These are phyloP conservation scores for Colinus virginianus DNA, from an alignment of 2,113 vertebrate genomes.

Conservation along the genomic window DNA sequence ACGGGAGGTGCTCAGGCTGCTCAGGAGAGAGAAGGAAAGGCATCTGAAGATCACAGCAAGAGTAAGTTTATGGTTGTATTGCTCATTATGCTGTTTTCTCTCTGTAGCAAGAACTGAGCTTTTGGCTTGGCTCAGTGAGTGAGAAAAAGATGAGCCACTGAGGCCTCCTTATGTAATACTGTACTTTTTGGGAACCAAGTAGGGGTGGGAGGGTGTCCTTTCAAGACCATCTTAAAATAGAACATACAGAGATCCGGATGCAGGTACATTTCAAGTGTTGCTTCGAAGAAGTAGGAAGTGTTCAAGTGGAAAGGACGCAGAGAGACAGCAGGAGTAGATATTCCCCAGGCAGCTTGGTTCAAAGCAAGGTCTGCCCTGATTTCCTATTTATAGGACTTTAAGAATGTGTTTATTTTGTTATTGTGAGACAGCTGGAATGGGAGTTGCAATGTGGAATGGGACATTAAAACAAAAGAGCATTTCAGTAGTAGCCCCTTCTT, in stretches of 20 bases:
- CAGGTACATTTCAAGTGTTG: not conserved
- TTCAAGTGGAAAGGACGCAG: not conserved
- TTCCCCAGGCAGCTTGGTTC: not conserved
- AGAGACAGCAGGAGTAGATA: not conserved
- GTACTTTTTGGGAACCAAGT: not conserved
- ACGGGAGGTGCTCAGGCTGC: not conserved
- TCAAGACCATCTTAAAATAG: not conserved
- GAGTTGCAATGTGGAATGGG: not conserved
- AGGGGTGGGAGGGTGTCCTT: not conserved
- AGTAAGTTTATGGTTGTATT: not conserved
- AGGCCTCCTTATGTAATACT: not conserved
- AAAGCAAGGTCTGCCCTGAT: slow-evolving; percentile 19
- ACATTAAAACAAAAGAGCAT: not conserved
- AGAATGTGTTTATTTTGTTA: slow-evolving; percentile 34
- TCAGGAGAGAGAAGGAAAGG: not conserved
- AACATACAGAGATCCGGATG: not conserved
- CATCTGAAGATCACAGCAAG: not conserved
- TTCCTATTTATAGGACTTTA: slow-evolving; percentile 11
- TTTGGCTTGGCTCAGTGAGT: not conserved
- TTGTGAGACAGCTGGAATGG: not conserved
- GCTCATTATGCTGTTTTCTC: not conserved
- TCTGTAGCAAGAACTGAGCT: not conserved
- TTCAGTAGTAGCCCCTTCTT: not conserved
- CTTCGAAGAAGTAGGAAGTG: not conserved
- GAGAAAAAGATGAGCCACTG: not conserved